phyloP scores from a whole-genome alignment of 2,888 invertebrate species.

The Amphimallon solstitiale region DNA sequence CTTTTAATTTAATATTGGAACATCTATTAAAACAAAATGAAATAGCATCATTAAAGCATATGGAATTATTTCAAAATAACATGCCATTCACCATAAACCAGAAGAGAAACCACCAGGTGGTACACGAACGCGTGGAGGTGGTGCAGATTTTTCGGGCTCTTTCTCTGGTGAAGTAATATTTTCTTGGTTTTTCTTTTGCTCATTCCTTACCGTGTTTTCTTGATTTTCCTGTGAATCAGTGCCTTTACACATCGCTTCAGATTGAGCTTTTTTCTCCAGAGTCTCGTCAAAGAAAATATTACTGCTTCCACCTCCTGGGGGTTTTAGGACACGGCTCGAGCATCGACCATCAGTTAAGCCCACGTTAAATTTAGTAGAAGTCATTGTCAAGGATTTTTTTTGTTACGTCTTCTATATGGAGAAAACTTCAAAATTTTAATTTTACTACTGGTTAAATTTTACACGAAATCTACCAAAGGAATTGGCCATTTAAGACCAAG shows the following conservation, averaged over 20 bases:
- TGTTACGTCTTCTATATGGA: too few species aligned
- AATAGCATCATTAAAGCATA: too few species aligned
- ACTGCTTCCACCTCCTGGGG: slow-evolving; percentile 64
- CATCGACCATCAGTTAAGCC: slow-evolving; percentile 53
- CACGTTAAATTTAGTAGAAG: slow-evolving; percentile 51
- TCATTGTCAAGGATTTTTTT: slow-evolving; percentile 52
- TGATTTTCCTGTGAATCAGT: slow-evolving; percentile 13
- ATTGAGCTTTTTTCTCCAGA: slow-evolving; percentile 29
- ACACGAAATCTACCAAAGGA: too few species aligned
- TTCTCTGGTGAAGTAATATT: slow-evolving; percentile 30
- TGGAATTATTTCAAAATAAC: too few species aligned
- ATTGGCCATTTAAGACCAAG: too few species aligned
- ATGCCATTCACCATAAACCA: slow-evolving; percentile 55
- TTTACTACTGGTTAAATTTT: too few species aligned
- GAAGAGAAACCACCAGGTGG: slow-evolving; percentile 57
- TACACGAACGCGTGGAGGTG: slow-evolving; percentile 49
- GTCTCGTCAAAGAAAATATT: slow-evolving; percentile 58
- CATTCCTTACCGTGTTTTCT: slow-evolving; percentile 37
- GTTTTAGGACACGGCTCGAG: slow-evolving; percentile 63
- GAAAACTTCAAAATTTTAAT: too few species aligned
- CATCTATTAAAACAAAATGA: too few species aligned
- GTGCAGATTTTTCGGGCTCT: slow-evolving; percentile 35
- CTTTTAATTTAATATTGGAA: too few species aligned
- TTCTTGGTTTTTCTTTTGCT: slow-evolving; percentile 7
- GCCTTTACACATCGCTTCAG: slow-evolving; percentile 23